Evolutionary conservation across 2,888 invertebrate species (phyloP).

Genomic region (Dasypolia templi): DNA sequence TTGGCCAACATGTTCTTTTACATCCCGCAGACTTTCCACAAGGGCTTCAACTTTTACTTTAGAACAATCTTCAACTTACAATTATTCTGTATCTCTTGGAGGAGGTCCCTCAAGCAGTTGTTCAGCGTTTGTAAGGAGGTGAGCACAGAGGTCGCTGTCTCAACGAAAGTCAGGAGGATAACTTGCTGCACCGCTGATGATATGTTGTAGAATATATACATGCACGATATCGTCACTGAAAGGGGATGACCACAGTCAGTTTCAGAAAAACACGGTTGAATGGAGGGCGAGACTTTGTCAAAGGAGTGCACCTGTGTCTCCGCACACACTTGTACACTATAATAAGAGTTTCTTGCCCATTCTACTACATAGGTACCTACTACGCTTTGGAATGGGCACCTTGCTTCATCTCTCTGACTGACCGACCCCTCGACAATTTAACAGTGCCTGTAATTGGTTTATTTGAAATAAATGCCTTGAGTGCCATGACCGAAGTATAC

Average conservation of each 20-base stretch:
- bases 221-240: slow-evolving; percentile 58
- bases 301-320: too few relatives aligned
- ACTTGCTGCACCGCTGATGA: slow-evolving; percentile 60
- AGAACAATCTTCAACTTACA: slow-evolving; percentile 30
- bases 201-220: slow-evolving; percentile 68
- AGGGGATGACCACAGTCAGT: background rate
- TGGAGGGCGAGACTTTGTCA: background rate
- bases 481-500: too few relatives aligned
- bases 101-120: slow-evolving; percentile 67
- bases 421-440: too few relatives aligned
- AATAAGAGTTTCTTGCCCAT: too few relatives aligned
- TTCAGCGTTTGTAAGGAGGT: slow-evolving; percentile 83
- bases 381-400: too few relatives aligned
- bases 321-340: too few relatives aligned
- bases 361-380: too few relatives aligned
- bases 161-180: slow-evolving; percentile 84
- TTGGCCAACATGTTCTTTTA: background rate
- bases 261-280: background rate
- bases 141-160: slow-evolving; percentile 80
- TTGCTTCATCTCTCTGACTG: too few relatives aligned
- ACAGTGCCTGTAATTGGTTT: too few relatives aligned
- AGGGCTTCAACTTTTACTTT: background rate
- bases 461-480: too few relatives aligned
- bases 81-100: slow-evolving; percentile 35
- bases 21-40: too few relatives aligned